phyloP scores from a whole-genome alignment of 2,113 vertebrate genomes.

The Herpetotheres cachinnans region DNA sequence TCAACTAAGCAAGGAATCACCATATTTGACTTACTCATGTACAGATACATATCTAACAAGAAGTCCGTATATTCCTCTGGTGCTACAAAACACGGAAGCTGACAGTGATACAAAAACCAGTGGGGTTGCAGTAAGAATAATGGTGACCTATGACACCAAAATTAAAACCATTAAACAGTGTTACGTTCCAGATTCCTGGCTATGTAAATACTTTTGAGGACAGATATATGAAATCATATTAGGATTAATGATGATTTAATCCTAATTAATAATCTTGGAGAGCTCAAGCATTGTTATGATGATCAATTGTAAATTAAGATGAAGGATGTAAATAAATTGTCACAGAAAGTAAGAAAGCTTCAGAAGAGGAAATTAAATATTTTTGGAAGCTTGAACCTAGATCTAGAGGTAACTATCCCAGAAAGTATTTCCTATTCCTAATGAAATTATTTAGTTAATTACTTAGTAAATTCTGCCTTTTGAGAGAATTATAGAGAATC shows the following conservation, averaged over 20 bases:
- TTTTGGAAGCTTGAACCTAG: not conserved
- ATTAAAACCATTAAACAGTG: not conserved
- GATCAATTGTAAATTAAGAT: too few relatives aligned
- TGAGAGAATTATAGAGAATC: not conserved
- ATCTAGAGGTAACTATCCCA: not conserved
- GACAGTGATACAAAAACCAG: not conserved
- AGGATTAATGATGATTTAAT: not conserved
- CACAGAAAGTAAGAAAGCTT: not conserved
- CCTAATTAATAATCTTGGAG: not conserved
- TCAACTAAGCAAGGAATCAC: not conserved
- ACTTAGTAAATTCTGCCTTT: not conserved
- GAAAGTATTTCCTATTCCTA: not conserved
- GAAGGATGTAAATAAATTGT: not conserved
- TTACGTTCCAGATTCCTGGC: not conserved
- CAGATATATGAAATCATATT: not conserved
- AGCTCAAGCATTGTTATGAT: too few relatives aligned
- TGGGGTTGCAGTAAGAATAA: not conserved
- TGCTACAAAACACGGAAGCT: not conserved
- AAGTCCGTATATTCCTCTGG: not conserved
- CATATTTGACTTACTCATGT: not conserved
- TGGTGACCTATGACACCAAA: not conserved
- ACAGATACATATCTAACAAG: not conserved
- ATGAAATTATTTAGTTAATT: not conserved
- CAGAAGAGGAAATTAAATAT: not conserved
- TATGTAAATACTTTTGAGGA: not conserved